A percentile compares a stretch with the other conserved stretches of the same genome.
Conservation (phyloP, 2,888 invertebrate genomes). For the Abrostola tripartita region DNA sequence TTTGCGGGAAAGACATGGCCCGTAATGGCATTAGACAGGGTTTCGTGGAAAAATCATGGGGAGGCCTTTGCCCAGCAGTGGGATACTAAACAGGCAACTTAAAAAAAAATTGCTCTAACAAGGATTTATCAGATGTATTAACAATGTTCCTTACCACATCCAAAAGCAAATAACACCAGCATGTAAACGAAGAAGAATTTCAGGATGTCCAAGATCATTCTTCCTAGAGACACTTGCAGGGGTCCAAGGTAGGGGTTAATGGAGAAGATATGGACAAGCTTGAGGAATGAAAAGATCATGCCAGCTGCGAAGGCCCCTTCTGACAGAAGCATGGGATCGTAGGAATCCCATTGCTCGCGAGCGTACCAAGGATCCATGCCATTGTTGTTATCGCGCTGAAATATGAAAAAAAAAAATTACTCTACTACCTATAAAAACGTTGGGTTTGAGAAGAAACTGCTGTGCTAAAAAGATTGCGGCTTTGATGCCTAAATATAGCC, state of each 20-base stretch:
- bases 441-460: background rate
- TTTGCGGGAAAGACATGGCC: no score
- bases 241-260: constrained; percentile 99
- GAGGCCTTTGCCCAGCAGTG: no score
- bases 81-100: no score
- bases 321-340: constrained; percentile 97
- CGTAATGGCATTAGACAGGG: no score
- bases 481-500: no score
- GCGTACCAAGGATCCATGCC: constrained; percentile 95
- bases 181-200: constrained; percentile 99
- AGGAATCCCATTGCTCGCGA: constrained; percentile 97
- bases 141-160: constrained; percentile 92
- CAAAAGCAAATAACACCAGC: constrained; percentile 97
- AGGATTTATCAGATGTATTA: background rate
- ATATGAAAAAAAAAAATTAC: background rate
- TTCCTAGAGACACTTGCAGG: constrained; percentile 96
- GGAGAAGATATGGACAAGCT: constrained; percentile 98
- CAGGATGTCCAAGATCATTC: constrained; percentile 98
- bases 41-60: no score
- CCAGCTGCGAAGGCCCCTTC: constrained; percentile 98
- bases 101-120: background rate
- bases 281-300: constrained; percentile 98
- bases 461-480: no score
- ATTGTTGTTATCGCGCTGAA: constrained; percentile 90
- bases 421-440: background rate